Evolutionary conservation across 1,140 invertebrate species (phyloP), one percentile per base, ranked within the genome.

Genomic region (Philopotamus ludificatus): DNA sequence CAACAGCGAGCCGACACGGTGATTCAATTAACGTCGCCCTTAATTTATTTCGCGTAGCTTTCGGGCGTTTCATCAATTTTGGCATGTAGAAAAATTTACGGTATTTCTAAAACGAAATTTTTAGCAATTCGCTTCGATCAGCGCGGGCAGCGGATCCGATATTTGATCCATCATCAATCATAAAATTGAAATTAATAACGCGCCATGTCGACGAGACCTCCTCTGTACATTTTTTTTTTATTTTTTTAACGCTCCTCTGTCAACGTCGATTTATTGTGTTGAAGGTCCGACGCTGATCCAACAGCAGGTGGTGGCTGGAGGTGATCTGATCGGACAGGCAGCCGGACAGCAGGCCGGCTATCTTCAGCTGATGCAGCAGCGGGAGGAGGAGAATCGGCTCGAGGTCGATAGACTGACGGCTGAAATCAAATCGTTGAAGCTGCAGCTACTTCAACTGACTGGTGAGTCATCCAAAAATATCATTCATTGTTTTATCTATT

Each of bases 371-470:
- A 66, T 83, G 57, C 82, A 81, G 72, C 80, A 84, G 68, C 73
- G 83, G 4, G 84, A 85, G 66, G 82, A 85, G 67, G 83, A 85
- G 73, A 82, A 82, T 67, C 72, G 79, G 50, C 75, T 77, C 20
- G 83, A 86, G 73, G 79, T 85, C n/a, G 81, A 83, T 57, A 74
- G 82, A 62, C 78, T 87, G 9, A 84, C 83, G 1, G 78, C 82
- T 1, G 84, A 87, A 74, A 87, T 88, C 60, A 76, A 79, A 25
- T 74, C 77, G 10, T 74, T 87, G 39, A 86, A 87, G 71, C 74
- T 84, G 23, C 82, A 85, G 70, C 77, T 88, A 9, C 72, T 84
- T 4, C 82, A 85, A 69, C 73, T 83, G 64, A 79, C 81, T 70
- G 81, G 82, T 83, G 65, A 74, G 73, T 54, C 4, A 54, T n/a